Percentiles rank a stretch among this genome's conserved stretches.
Conservation (phyloP, 2,113 vertebrate species). For the Gymnobelideus leadbeateri region DNA sequence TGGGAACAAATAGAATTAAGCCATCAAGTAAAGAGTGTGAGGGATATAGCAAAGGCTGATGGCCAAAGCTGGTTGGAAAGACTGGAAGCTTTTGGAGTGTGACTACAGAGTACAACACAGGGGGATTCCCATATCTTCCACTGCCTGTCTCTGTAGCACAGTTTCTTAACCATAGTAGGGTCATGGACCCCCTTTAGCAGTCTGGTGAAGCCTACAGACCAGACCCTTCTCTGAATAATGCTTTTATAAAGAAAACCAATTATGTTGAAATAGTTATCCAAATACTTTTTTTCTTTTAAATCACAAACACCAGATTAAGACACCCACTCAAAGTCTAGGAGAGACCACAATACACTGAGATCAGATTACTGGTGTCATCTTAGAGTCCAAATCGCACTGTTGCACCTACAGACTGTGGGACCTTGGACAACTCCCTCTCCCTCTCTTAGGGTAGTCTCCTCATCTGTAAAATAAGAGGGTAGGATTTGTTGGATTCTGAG, state of each 20-base stretch:
- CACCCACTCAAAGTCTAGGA: neutral
- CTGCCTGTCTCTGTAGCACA: neutral
- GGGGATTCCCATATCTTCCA: neutral
- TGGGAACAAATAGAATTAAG: slow-evolving; percentile 72
- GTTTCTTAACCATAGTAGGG: neutral
- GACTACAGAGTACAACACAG: neutral
- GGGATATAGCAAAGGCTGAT: slow-evolving; percentile 55
- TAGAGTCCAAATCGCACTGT: neutral
- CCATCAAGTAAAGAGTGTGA: slow-evolving; percentile 65
- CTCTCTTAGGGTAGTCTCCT: neutral
- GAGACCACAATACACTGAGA: neutral
- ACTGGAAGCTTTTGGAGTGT: slow-evolving; percentile 13
- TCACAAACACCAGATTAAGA: neutral
- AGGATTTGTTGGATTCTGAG: too few species aligned
- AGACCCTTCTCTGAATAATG: neutral
- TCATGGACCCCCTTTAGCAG: neutral
- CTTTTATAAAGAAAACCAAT: neutral
- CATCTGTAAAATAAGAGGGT: too few species aligned
- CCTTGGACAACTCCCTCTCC: neutral
- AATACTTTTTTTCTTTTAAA: neutral
- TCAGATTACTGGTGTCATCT: neutral
- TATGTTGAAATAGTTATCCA: neutral
- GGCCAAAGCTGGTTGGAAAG: slow-evolving; percentile 68
- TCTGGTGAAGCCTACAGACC: neutral
- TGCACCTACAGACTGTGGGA: neutral